Percentiles rank a stretch among this genome's conserved stretches.
phyloP scores from a whole-genome alignment of 2,113 vertebrate species.

The Lethenteron reissneri region DNA sequence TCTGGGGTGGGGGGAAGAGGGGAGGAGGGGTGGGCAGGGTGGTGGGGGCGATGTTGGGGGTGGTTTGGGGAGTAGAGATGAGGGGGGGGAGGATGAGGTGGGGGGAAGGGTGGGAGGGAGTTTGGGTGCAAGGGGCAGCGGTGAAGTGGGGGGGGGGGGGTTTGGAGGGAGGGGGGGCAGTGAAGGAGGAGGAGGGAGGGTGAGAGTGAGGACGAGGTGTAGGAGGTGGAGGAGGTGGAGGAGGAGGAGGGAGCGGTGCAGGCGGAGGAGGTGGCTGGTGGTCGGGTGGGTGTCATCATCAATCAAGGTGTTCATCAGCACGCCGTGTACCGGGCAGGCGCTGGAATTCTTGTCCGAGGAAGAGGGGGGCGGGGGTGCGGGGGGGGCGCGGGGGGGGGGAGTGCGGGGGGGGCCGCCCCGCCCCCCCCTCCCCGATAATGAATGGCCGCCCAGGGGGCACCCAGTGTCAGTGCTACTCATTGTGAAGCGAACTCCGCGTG shows the following conservation, averaged over 20 bases:
- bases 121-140: not conserved
- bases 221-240: not conserved
- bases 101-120: not conserved
- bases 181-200: not conserved
- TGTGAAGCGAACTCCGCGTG: not conserved
- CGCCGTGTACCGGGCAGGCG: not conserved
- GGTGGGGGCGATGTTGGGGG: not conserved
- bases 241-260: not conserved
- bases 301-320: not conserved
- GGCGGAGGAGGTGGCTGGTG: not conserved
- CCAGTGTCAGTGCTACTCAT: no score
- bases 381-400: not conserved
- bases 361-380: not conserved
- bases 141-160: not conserved
- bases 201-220: not conserved
- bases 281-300: not conserved
- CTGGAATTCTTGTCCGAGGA: not conserved
- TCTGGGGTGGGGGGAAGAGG: not conserved
- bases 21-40: not conserved
- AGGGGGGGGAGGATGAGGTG: not conserved
- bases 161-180: not conserved
- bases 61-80: not conserved
- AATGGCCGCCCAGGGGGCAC: no score
- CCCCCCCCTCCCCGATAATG: no score
- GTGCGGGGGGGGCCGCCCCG: not conserved